Base-by-base conservation (phyloP, 2,888 invertebrate genomes). In the Capitulum mitella region DNA sequence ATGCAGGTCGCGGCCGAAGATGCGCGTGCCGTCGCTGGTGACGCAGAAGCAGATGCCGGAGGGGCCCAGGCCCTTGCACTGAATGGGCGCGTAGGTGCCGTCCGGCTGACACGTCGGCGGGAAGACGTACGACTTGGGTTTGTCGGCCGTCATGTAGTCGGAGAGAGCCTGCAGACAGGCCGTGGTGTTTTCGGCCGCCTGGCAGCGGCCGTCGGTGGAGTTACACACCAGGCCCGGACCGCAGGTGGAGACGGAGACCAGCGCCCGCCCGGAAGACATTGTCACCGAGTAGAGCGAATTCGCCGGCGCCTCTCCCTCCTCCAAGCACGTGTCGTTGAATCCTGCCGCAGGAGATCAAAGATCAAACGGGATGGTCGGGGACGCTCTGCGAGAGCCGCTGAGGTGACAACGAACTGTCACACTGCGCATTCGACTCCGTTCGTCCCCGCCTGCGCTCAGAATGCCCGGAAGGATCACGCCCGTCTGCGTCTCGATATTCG, bases 11-110 rank as follows among this genome's bases (percentile, higher is more conserved):
- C 80, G 80, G 1, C 81, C 81, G 75, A 78, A 80, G 32, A 81
- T 51, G 32, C 81, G 61, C 46, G 51, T 48, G 40, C 80, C 80
- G 2, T 80, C 75, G 14, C 22, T 5, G 64, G 79, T 77, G 14
- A 78, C 78, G 58, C 81, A 81, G 78, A 80, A 81, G 77, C 81
- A 81, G 58, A 80, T 79, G 78, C 43, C 61, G 75, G 12, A 48
- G 43, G 19, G 10, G 58, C 29, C 29, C 29, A n/a, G n/a, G 29
- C 29, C 58, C 29, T 58, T n/a, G 6, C 58, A 58, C 58, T 58
- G 58, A 3, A 58, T 29, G 8, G 58, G 58, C 58, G 58, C 58
- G 58, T 58, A 58, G 29, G 58, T 58, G 58, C 58, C 58, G 58
- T 58, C 58, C 5, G 58, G n/a, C 58, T 10, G 22, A 29, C 58